Base-by-base conservation (phyloP, 2,113 vertebrate genomes). In the Nettapus auritus region DNA sequence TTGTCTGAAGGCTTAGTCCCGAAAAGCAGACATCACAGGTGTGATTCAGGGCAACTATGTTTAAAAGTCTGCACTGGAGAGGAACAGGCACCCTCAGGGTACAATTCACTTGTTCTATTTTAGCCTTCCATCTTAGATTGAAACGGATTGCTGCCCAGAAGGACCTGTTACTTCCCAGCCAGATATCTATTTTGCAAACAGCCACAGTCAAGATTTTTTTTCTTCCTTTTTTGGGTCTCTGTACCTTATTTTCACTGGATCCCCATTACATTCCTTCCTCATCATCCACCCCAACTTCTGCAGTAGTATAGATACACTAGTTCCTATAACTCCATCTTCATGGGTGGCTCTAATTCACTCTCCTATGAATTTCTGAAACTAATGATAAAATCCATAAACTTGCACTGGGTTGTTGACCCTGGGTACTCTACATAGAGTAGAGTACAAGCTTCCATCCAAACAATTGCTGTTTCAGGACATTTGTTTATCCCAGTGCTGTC, bases 281-380 rank as follows among this genome's bases (percentile, higher is more conserved):
- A 60, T 18, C 8, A 87, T 13, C 22, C 19, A 52, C 7, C 36
- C 12, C 42, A 70, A 56, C 6, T 56, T 63, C 57, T 91, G 46
- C 36, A 55, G 52, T 4, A 50, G 50, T 2, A 1, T 4, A 77
- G 29, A 44, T 6, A 36, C 1, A 0, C 57, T 36, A 4, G 29
- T 63, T 67, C 60, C 38, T 40, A 36, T 40, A 81, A 4, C 8
- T 44, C 15, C 33, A 31, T 10, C 44, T 82, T 71, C 8, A 11
- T 2, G 17, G 3, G 9, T 71, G 38, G 11, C 66, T 82, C 52
- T 22, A 16, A 50, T 21, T 86, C 57, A 42, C 38, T 70, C 25
- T 86, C 40, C 52, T 46, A 40, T 88, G 73, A 74, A 75, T 78
- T 92, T 96, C 66, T 81, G 64, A 94, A 88, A 29, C 18, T 67